phyloP scores from a whole-genome alignment of 1,140 invertebrate genomes.

The Apis laboriosa region DNA sequence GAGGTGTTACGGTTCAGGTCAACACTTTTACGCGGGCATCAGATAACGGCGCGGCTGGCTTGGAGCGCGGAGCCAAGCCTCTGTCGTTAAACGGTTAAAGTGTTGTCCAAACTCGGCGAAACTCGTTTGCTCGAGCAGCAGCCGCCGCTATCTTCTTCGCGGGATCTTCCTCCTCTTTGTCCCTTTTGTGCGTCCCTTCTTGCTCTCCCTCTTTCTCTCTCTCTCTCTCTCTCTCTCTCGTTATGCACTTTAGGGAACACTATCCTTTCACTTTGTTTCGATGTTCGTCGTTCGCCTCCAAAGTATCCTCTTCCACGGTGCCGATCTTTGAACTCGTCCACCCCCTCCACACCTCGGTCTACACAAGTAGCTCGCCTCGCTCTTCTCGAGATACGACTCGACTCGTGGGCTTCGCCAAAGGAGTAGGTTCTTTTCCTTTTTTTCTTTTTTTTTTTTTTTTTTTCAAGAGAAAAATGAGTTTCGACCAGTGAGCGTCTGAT shows the following conservation, averaged over 20 bases:
- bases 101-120: slow-evolving; percentile 65
- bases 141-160: slow-evolving; percentile 53
- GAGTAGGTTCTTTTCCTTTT: too few species aligned
- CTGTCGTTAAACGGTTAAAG: slow-evolving; percentile 59
- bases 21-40: slow-evolving; percentile 65
- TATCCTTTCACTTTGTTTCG: slow-evolving; percentile 42
- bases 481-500: not conserved
- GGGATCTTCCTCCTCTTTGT: slow-evolving; percentile 49
- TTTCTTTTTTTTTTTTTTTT: too few species aligned
- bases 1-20: slow-evolving; percentile 18
- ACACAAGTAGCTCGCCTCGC: not conserved
- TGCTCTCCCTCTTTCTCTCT: too few species aligned
- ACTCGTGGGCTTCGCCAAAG: not conserved
- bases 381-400: not conserved
- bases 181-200: slow-evolving; percentile 6
- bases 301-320: not conserved
- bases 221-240: not conserved
- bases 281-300: slow-evolving; percentile 1
- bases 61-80: slow-evolving; percentile 8
- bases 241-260: not conserved
- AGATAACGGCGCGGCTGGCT: slow-evolving; percentile 61
- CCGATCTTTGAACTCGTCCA: slow-evolving; percentile 9
- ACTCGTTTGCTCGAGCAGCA: slow-evolving; percentile 63
- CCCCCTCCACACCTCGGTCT: not conserved
- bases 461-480: not conserved